These are phyloP conservation scores for Archilochus colubris DNA, from an alignment of 2,113 vertebrate genomes.

Conservation along the genomic window DNA sequence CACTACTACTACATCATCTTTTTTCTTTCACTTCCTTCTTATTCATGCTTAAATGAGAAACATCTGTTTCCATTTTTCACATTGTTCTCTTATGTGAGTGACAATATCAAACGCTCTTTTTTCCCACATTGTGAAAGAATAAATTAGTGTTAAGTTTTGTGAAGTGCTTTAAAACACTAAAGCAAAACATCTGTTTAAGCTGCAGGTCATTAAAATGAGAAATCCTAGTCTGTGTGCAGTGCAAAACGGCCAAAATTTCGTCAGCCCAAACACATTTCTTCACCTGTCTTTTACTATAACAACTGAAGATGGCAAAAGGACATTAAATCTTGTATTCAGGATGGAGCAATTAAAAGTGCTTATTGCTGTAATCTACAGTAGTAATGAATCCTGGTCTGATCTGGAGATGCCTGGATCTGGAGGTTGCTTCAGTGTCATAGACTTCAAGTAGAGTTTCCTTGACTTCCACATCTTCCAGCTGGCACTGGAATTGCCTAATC, in stretches of 20 bases:
- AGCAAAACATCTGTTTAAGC: constrained; percentile 60
- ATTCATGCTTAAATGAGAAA: constrained; percentile 60
- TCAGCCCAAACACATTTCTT: constrained; percentile 8
- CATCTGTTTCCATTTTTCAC: constrained; percentile 73
- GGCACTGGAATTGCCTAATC: not conserved
- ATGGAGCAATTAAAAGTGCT: not conserved
- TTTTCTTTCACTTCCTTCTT: constrained; percentile 62
- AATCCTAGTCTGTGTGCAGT: not conserved
- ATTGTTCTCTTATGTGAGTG: constrained; percentile 63
- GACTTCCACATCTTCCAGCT: not conserved
- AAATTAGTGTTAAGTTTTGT: constrained; percentile 57
- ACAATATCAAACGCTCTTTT: constrained; percentile 18
- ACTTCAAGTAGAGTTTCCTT: not conserved
- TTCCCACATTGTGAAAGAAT: constrained; percentile 43
- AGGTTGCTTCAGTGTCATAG: not conserved
- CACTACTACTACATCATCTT: constrained; percentile 25
- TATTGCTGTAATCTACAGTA: not conserved
- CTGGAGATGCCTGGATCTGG: not conserved
- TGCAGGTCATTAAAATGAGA: constrained; percentile 59
- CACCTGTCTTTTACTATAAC: constrained; percentile 8
- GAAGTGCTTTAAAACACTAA: constrained; percentile 54
- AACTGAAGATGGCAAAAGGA: not conserved
- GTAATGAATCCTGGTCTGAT: not conserved
- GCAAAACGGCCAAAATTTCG: constrained; percentile 26
- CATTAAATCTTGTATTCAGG: not conserved